Conservation (phyloP, 2,797 vertebrate species). For the Syngnathus rostellatus region DNA sequence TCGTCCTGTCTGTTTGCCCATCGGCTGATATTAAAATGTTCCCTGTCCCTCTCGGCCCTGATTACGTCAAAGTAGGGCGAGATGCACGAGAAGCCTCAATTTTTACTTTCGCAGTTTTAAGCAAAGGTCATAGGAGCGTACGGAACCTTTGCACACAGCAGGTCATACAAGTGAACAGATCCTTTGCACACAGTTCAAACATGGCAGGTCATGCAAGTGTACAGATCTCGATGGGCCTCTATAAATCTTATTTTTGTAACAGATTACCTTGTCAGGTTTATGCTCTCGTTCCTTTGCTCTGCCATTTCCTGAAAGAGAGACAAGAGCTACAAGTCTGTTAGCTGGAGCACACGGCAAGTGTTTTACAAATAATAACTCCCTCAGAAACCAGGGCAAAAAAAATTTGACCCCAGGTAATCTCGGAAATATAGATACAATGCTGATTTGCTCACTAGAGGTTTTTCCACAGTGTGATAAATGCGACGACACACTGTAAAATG, state of each 20-base stretch:
- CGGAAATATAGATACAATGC: neutral
- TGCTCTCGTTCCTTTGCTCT: neutral
- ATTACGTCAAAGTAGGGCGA: conserved; percentile 41
- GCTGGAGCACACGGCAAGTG: neutral
- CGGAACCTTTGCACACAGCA: conserved; percentile 4
- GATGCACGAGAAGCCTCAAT: conserved; percentile 17
- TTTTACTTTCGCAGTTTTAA: conserved; percentile 1
- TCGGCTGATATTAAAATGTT: conserved; percentile 40
- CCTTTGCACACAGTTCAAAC: conserved; percentile 11
- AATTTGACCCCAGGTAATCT: neutral
- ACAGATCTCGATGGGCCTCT: neutral
- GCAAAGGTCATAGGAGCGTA: neutral
- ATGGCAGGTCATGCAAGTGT: conserved; percentile 1
- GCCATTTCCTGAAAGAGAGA: neutral
- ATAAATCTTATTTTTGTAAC: conserved; percentile 9
- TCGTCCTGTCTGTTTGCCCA: conserved; percentile 52
- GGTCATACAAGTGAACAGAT: conserved; percentile 2
- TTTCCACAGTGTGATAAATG: neutral
- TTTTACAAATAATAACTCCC: neutral
- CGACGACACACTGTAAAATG: neutral
- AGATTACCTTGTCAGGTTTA: conserved; percentile 6
- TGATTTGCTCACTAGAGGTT: neutral
- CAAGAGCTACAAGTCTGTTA: conserved; percentile 5
- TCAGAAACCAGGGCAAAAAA: neutral
- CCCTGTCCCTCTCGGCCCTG: conserved; percentile 31